A percentile compares a stretch with the other conserved stretches of the same genome.
These are phyloP conservation scores for Teleogryllus oceanicus DNA, from an alignment of 2,888 invertebrate species.

Conservation along the genomic window DNA sequence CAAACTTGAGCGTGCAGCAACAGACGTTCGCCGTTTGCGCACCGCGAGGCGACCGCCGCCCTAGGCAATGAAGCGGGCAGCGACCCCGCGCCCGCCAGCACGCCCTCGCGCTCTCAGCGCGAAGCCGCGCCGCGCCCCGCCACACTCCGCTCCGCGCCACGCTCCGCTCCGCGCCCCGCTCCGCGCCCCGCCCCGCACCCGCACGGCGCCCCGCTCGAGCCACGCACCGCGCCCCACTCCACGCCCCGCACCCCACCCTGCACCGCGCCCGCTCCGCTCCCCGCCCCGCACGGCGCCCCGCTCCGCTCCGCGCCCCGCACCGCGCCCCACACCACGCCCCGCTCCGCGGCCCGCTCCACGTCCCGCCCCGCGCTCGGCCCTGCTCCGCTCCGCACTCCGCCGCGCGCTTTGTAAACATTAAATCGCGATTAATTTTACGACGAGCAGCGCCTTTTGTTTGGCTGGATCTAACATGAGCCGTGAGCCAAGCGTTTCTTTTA, in stretches of 20 bases:
- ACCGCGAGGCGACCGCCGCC: background rate
- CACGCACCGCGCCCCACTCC: background rate
- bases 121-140: background rate
- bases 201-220: background rate
- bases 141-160: background rate
- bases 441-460: background rate
- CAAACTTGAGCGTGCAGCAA: background rate
- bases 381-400: background rate
- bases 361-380: no score
- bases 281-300: no score
- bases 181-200: no score
- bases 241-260: background rate
- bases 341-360: no score
- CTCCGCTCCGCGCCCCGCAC: no score
- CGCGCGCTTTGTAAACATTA: background rate
- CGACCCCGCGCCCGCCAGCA: background rate
- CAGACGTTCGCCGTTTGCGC: background rate
- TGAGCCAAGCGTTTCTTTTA: background rate
- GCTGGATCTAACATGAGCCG: background rate
- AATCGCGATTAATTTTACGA: conserved; percentile 18
- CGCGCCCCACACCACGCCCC: no score
- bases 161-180: background rate
- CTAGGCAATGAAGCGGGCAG: background rate
- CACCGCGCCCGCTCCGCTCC: background rate
- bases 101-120: background rate